Percentiles rank a stretch among this genome's conserved stretches.
Evolutionary conservation across 2,888 invertebrate species (phyloP).

Genomic region (Sepiola atlantica): DNA sequence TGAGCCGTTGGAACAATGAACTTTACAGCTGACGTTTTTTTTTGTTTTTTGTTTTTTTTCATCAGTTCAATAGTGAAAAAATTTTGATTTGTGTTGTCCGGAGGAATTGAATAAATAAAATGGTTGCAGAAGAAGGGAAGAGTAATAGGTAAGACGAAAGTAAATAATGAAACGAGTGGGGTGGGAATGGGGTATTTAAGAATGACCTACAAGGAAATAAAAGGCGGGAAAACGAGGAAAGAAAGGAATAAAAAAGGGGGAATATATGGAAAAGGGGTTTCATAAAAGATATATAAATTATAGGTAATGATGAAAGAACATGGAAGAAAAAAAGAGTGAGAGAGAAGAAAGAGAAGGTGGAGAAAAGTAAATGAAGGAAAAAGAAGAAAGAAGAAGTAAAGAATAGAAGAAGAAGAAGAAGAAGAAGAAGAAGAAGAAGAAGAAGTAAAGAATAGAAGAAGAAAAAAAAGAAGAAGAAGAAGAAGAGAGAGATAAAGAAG

Average conservation of each 20-base stretch:
- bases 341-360: not conserved
- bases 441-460: no score
- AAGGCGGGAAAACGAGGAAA: not conserved
- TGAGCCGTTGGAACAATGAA: not conserved
- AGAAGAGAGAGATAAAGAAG: no score
- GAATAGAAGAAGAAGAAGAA: no score
- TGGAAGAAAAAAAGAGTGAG: not conserved
- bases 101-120: not conserved
- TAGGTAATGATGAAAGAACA: not conserved
- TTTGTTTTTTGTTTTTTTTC: not conserved
- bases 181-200: not conserved
- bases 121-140: not conserved
- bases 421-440: no score
- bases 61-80: not conserved
- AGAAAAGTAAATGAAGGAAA: not conserved
- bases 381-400: no score
- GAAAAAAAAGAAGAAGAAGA: no score
- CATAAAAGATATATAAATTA: not conserved
- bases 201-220: not conserved
- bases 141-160: not conserved
- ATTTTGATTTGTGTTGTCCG: not conserved
- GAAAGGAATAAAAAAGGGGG: no score
- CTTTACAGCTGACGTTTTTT: not conserved
- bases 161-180: not conserved
- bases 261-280: not conserved